Evolutionary conservation across 2,113 vertebrate species (phyloP), one percentile per base, ranked within the genome.

Genomic region (Lota lota): DNA sequence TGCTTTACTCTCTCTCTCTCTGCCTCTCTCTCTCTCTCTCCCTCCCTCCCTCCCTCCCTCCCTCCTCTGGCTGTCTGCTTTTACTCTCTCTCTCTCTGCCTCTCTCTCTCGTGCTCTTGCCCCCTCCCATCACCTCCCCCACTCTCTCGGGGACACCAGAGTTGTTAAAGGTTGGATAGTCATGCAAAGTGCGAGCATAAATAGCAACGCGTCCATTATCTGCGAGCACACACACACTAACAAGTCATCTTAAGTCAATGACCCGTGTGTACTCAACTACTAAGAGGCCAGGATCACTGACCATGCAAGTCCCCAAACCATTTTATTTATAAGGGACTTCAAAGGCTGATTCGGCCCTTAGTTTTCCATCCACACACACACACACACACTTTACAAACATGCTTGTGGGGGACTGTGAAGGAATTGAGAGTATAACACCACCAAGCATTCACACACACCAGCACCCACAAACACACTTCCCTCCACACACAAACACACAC

Each of bases 141-240:
- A n/a, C 33, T 75, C 70, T 75, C 71, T 77, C 86, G 61, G 75
- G 61, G 77, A 72, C 77, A 71, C 57, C 77, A 75, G 79, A 78
- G 79, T 78, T 81, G 85, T 80, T 85, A 80, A 91, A 90, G 90
- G 89, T 91, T 91, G 89, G 88, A 84, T 85, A 85, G 85, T 87
- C 82, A 83, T 84, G 85, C 28, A 28, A 28, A 28, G 28, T 28
- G 28, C 6, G 28, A 28, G 81, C 84, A 83, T 90, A 83, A 74
- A 89, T 85, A 83, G 79, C 88, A 78, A 72, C 22, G 59, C 83
- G 75, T 81, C 83, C 79, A 82, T 85, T 89, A 88, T 83, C 83
- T 84, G 84, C 77, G 40, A 84, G 78, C 77, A 58, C 70, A 74
- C 78, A 76, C 80, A 80, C 12, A 61, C 80, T 91, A 86, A 82